These are phyloP conservation scores for Hestina assimilis DNA, from an alignment of 1,140 invertebrate genomes.

Conservation along the genomic window DNA sequence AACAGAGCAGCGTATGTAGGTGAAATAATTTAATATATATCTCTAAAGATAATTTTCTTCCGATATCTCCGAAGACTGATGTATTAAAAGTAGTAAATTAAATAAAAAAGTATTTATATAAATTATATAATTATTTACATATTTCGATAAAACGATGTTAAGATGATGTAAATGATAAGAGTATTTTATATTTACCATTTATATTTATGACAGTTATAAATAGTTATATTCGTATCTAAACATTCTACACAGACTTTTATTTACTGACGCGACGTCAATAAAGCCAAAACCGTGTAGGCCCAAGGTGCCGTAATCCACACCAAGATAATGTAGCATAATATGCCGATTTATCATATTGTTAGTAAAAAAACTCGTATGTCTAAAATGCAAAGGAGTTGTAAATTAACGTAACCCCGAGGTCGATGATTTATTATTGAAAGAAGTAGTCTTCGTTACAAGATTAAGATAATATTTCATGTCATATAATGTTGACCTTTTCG, in stretches of 20 bases:
- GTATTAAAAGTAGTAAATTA: no score
- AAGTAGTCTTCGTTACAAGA: constrained; percentile 13
- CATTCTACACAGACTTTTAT: constrained; percentile 13
- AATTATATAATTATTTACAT: no score
- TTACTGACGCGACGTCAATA: constrained; percentile 14
- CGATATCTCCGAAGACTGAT: no score
- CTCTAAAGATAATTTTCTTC: no score
- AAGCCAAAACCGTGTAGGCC: constrained; percentile 19
- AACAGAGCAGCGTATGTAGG: neutral
- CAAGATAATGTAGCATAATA: constrained; percentile 23
- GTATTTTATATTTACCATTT: constrained; percentile 4
- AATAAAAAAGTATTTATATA: no score
- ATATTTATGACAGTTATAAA: constrained; percentile 15
- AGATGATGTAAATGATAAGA: constrained; percentile 5
- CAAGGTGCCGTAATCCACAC: constrained; percentile 17
- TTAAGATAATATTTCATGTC: constrained; percentile 14
- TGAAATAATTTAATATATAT: neutral
- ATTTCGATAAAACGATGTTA: neutral
- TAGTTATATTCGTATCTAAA: constrained; percentile 11
- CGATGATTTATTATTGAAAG: constrained; percentile 21
- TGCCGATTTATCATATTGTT: constrained; percentile 23
- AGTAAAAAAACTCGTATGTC: constrained; percentile 3
- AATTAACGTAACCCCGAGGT: constrained; percentile 24
- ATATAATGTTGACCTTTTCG: constrained; percentile 9
- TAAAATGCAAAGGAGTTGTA: constrained; percentile 15